Conservation (phyloP, 2,888 invertebrate species). For the Linnaemya vulpina region DNA sequence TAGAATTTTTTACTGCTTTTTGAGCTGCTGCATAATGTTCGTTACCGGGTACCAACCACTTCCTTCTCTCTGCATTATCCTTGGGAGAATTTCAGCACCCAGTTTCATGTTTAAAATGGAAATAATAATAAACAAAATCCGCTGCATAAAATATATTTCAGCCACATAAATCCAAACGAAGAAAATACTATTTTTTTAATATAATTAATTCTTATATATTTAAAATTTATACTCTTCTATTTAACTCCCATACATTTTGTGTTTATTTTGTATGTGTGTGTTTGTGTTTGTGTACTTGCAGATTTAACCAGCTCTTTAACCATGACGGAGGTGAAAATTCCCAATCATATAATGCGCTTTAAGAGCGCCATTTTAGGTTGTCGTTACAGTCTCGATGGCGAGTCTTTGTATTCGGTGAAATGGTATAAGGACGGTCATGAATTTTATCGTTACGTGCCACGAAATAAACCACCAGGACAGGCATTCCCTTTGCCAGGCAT, state of each 20-base stretch:
- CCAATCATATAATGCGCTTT: conserved; percentile 91
- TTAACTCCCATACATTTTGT: conserved; percentile 22
- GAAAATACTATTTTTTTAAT: conserved; percentile 11
- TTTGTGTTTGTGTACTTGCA: conserved; percentile 76
- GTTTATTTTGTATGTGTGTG: not conserved
- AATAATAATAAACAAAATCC: conserved; percentile 1
- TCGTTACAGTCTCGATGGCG: conserved; percentile 91
- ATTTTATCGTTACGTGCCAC: conserved; percentile 93
- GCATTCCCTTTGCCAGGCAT: conserved; percentile 91
- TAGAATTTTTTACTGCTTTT: not conserved
- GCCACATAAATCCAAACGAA: not conserved
- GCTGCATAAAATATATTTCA: not conserved
- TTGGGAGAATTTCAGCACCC: conserved; percentile 16
- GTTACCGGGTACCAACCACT: conserved; percentile 30
- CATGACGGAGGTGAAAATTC: conserved; percentile 91
- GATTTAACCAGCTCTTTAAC: conserved; percentile 86
- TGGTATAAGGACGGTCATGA: conserved; percentile 96
- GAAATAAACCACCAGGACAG: conserved; percentile 91
- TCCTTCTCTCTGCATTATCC: not conserved
- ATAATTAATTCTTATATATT: conserved; percentile 45
- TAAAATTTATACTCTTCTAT: not conserved
- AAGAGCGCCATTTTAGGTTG: conserved; percentile 91
- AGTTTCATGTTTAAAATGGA: not conserved
- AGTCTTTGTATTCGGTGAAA: conserved; percentile 93
- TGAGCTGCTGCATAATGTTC: conserved; percentile 25